Evolutionary conservation across 2,888 invertebrate genomes (phyloP).

Genomic region (Rhabditophanes sp.): DNA sequence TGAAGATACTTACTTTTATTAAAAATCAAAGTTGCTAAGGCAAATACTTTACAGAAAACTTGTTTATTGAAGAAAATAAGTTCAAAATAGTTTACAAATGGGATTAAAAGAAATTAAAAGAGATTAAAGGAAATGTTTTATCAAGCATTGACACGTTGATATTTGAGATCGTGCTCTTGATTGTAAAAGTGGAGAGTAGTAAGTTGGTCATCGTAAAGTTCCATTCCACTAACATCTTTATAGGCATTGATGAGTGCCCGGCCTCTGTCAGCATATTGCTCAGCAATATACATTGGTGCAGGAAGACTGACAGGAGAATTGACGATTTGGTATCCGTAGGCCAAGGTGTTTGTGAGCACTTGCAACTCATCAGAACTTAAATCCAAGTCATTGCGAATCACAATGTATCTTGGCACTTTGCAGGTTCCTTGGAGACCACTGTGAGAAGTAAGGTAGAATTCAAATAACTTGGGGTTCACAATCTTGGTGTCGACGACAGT

Average conservation of each 20-base stretch:
- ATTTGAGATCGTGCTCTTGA: no score
- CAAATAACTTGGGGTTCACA: conserved; percentile 21
- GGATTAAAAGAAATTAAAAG: no score
- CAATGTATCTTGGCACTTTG: conserved; percentile 31
- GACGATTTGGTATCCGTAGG: conserved; percentile 31
- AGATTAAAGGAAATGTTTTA: no score
- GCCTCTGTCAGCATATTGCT: conserved; percentile 26
- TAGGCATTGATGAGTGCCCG: conserved; percentile 6
- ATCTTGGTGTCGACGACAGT: conserved; percentile 23
- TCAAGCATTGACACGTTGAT: no score
- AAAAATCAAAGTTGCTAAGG: no score
- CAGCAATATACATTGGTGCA: conserved; percentile 30
- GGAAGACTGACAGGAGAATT: conserved; percentile 23
- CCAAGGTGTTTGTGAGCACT: conserved; percentile 20
- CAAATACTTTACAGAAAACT: no score
- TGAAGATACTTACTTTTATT: no score
- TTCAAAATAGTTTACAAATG: no score
- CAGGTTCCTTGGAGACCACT: conserved; percentile 36
- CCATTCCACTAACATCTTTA: no score
- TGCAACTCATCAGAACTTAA: conserved; percentile 25
- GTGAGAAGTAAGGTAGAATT: conserved; percentile 35
- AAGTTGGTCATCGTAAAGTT: no score
- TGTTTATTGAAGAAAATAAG: no score
- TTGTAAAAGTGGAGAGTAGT: no score
- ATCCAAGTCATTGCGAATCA: conserved; percentile 28